phyloP scores from a whole-genome alignment of 2,888 invertebrate genomes.

The Lydus trimaculatus region DNA sequence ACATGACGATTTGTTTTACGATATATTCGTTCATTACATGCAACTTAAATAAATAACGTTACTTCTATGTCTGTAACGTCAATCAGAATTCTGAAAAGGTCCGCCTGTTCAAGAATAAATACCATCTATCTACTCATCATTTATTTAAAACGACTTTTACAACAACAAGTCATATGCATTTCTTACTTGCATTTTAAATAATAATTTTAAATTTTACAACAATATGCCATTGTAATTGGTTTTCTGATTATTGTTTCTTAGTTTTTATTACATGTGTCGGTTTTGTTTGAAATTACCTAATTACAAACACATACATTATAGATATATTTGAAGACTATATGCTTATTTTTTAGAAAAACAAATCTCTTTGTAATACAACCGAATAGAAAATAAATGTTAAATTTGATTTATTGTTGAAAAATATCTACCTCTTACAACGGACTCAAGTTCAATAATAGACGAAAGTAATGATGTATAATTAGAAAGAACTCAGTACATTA shows the following conservation, averaged over 20 bases:
- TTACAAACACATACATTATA: neutral
- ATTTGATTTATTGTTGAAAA: neutral
- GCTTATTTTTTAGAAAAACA: no score
- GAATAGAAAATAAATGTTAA: neutral
- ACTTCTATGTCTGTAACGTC: neutral
- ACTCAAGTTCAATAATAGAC: neutral
- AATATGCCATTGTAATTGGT: neutral
- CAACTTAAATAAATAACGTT: neutral
- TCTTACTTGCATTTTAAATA: neutral
- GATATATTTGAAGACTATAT: neutral
- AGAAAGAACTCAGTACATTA: neutral
- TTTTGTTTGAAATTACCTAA: neutral
- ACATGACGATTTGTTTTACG: neutral
- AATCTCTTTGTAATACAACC: neutral
- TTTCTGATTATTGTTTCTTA: neutral
- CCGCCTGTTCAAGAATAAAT: neutral
- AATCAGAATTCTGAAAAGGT: slow-evolving; percentile 8
- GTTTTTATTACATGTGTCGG: neutral
- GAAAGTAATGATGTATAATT: neutral
- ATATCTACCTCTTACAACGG: neutral
- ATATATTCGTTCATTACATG: neutral
- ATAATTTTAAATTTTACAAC: neutral
- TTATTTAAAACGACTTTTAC: neutral
- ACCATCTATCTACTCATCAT: neutral
- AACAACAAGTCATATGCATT: neutral